Base-by-base conservation (phyloP, 2,888 invertebrate genomes). In the Harpagoxenus sublaevis region DNA sequence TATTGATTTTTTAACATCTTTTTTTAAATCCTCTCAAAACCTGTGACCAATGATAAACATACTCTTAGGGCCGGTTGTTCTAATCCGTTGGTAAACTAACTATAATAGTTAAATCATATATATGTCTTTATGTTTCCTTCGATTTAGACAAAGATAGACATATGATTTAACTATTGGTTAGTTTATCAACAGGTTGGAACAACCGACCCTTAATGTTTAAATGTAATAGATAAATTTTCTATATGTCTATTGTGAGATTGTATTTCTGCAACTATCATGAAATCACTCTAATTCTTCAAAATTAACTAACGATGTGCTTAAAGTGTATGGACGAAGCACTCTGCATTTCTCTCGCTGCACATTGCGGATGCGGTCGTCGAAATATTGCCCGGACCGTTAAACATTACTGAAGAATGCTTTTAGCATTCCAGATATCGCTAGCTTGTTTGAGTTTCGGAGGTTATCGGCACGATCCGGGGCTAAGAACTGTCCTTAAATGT, bases 401-500 rank as follows among this genome's bases (percentile, higher is more conserved):
- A 85, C 84, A 89, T 85, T 88, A 89, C 84, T 85, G 85, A 89
- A 89, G 88, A 89, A 89, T 89, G 89, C 89, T 89, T 89, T 89
- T 89, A 89, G 87, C 89, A 85, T 85, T 85, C 83, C 60, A 70
- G 88, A 87, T 89, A 89, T 88, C 88, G 65, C 35, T 35, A 53
- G 48, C 12, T 73, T 73, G 81, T 84, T 65, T 83, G 71, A 83
- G 85, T 71, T 81, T 83, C 81, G 79, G 45, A 66, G 65, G 86
- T 89, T 89, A 89, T 89, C 89, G 86, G 85, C 71, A 83, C 73
- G 86, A 89, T 89, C 73, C 70, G 55, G 55, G 75, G 88, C 86
- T 85, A 83, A 85, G 89, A 88, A 90, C 88, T 86, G 89, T 89
- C 89, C 89, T 88, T 90, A 92, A 91, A 91, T 88, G 84, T 90